Base-by-base conservation (phyloP, 2,113 vertebrate species). In the Oncorhynchus nerka region DNA sequence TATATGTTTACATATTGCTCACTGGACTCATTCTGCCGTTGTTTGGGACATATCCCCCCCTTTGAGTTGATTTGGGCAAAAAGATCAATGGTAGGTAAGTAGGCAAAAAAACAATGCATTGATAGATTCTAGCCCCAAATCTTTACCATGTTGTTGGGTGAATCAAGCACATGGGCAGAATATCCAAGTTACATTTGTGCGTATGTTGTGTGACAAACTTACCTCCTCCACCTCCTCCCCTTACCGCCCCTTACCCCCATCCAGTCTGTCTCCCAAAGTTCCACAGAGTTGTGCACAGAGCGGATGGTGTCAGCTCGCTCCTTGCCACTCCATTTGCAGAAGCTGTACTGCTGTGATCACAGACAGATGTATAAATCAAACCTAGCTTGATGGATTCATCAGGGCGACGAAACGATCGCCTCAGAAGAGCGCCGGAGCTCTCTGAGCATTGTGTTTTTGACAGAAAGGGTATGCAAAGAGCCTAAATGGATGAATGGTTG, bases 321-420 rank as follows among this genome's bases (percentile, higher is more conserved):
- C 51, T 55, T 55, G 51, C 51, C 51, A 64, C 15, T 26, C 71
- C 28, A 39, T 78, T 73, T n/a, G 8, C 59, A 94, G 89, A 95
- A 95, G 97, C 97, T 94, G 91, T 92, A 98, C 98, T 96, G 98
- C 98, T 99, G 98, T 97, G 98, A 95, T 92, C 95, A 94, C 93
- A 97, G 98, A 99, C 98, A 99, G 96, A 97, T 95, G 95, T 97
- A 99, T 99, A 97, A 99, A 99, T 99, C 98, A 99, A 96, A 94
- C 89, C 91, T 92, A 91, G 95, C 94, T 97, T 99, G 98, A 99
- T 98, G 97, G 95, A 98, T 99, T 98, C 95, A 95, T 95, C 94
- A 96, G 45, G 72, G 95, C 97, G 39, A 48, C 11, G 24, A 97
- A 96, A 96, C 98, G 97, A 98, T 99, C 96, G 97, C 51, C 49